Conservation (phyloP, 2,888 invertebrate species). For the Neria commutata region DNA sequence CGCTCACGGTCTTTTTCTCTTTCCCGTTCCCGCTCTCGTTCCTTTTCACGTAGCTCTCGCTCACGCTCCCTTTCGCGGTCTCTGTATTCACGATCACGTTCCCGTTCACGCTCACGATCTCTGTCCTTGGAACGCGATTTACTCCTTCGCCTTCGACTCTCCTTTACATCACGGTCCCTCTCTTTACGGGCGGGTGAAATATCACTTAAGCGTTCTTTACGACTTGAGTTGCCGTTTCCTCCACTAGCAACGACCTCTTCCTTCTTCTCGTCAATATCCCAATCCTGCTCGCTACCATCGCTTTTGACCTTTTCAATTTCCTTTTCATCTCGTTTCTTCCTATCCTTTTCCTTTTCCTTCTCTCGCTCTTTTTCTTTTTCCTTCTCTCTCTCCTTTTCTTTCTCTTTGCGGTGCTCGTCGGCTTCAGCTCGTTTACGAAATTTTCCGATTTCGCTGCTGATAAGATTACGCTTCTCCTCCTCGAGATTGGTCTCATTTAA, state of each 20-base stretch:
- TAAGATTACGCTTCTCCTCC: conserved; percentile 94
- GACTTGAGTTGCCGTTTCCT: conserved; percentile 13
- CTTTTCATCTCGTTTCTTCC: too few relatives aligned
- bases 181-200: conserved; percentile 50
- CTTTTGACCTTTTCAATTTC: conserved; percentile 59
- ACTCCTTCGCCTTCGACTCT: conserved; percentile 48
- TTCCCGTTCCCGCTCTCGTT: conserved; percentile 69
- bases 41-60: conserved; percentile 62
- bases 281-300: conserved; percentile 37
- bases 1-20: conserved; percentile 67
- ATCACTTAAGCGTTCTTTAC: conserved; percentile 40
- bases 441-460: conserved; percentile 95
- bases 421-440: conserved; percentile 85
- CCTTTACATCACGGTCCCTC: conserved; percentile 42
- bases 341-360: conserved; percentile 40
- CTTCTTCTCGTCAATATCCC: conserved; percentile 43
- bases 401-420: conserved; percentile 62
- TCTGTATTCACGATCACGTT: conserved; percentile 43
- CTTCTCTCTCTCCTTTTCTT: conserved; percentile 63
- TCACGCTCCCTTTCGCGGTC: conserved; percentile 65
- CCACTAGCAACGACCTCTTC: neutral
- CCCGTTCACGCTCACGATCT: conserved; percentile 55
- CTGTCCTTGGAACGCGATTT: conserved; percentile 62
- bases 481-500: conserved; percentile 89
- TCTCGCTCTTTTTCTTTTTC: conserved; percentile 57